Evolutionary conservation across 1,140 invertebrate species (phyloP).

Genomic region (Teleopsis dalmanni): DNA sequence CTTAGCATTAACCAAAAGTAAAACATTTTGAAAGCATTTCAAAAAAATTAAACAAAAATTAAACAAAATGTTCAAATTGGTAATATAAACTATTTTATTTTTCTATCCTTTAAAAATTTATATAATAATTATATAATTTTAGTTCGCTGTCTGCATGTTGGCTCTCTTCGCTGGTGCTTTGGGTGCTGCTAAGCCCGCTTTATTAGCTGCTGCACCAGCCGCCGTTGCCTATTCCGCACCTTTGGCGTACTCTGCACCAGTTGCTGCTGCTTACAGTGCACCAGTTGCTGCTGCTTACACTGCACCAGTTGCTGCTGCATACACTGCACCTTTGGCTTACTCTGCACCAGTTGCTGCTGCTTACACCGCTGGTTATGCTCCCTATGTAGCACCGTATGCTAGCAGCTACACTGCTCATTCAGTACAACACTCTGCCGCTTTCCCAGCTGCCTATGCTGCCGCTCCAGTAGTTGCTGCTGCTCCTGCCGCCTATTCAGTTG

Average conservation of each 20-base stretch:
- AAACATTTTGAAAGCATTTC: too few relatives aligned
- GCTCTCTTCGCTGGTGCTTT: slow-evolving; percentile 29
- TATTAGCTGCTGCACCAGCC: slow-evolving; percentile 14
- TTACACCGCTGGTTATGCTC: slow-evolving; percentile 24
- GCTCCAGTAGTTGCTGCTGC: slow-evolving; percentile 26
- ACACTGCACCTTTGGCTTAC: slow-evolving; percentile 17
- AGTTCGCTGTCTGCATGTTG: slow-evolving; percentile 34
- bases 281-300: slow-evolving; percentile 26
- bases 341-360: slow-evolving; percentile 18
- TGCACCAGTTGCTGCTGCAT: slow-evolving; percentile 25
- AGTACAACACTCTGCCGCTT: slow-evolving; percentile 9
- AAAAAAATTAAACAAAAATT: slow-evolving; percentile 15
- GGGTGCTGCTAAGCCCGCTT: slow-evolving; percentile 34
- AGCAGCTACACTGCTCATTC: slow-evolving; percentile 33
- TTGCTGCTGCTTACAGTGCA: slow-evolving; percentile 27
- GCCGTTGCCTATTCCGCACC: slow-evolving; percentile 21
- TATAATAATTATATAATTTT: slow-evolving; percentile 4
- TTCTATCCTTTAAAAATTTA: not conserved
- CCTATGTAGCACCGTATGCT: slow-evolving; percentile 24
- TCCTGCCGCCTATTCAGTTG: slow-evolving; percentile 17
- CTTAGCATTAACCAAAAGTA: too few relatives aligned
- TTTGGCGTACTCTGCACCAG: slow-evolving; percentile 25
- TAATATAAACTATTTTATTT: slow-evolving; percentile 10
- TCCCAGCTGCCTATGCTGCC: slow-evolving; percentile 18
- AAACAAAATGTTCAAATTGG: slow-evolving; percentile 43